Conservation (phyloP, 2,888 invertebrate genomes). For the Diploptera punctata region DNA sequence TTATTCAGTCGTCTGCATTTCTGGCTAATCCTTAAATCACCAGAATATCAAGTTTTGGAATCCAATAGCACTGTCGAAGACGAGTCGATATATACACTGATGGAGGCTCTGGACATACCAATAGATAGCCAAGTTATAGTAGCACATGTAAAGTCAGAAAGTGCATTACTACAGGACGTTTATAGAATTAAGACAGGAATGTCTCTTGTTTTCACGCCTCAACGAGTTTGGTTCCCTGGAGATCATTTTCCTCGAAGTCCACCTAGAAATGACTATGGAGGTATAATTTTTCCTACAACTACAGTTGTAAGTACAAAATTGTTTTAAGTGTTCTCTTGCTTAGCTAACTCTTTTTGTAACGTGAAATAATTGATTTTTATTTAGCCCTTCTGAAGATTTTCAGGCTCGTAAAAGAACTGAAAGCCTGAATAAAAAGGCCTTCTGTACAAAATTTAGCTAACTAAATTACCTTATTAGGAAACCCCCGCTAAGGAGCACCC, state of each 20-base stretch:
- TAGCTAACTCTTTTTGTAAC: too few species aligned
- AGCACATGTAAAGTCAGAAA: neutral
- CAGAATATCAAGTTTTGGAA: too few species aligned
- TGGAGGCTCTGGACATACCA: neutral
- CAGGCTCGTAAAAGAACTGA: too few species aligned
- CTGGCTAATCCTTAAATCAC: neutral
- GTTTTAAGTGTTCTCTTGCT: too few species aligned
- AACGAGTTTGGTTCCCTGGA: neutral
- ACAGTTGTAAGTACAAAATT: conserved; percentile 1
- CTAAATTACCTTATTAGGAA: too few species aligned
- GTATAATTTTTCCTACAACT: neutral
- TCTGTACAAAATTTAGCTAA: too few species aligned
- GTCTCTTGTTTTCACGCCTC: neutral
- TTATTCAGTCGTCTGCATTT: neutral
- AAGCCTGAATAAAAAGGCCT: too few species aligned
- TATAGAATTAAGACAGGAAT: neutral
- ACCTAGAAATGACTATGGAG: neutral
- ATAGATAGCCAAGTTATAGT: neutral
- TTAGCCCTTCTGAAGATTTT: too few species aligned
- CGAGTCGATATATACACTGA: too few species aligned
- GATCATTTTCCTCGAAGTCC: neutral
- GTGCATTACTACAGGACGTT: neutral
- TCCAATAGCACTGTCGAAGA: too few species aligned
- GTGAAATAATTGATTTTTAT: too few species aligned
- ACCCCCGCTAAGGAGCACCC: too few species aligned